Conservation (phyloP, 2,888 invertebrate genomes). For the Tridacna crocea region DNA sequence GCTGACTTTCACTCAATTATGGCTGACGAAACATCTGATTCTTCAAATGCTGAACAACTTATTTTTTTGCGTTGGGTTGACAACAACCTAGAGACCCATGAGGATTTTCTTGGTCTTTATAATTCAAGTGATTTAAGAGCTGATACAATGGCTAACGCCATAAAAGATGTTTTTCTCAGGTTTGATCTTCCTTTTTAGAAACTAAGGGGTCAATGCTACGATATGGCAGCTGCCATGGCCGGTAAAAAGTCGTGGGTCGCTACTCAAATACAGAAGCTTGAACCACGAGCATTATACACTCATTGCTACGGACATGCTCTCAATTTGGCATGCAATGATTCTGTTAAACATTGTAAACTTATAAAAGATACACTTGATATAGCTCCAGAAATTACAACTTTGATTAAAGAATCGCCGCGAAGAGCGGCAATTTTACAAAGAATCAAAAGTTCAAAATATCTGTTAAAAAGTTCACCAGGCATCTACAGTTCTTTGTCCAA, state of each 20-base stretch:
- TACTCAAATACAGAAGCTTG: background rate
- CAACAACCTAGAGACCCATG: background rate
- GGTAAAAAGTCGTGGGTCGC: too few relatives aligned
- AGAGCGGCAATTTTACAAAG: background rate
- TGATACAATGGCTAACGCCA: background rate
- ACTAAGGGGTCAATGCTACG: conserved; percentile 60
- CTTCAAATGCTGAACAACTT: background rate
- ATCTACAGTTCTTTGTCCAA: conserved; percentile 37
- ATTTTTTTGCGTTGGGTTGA: background rate
- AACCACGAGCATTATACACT: background rate
- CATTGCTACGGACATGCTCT: conserved; percentile 7
- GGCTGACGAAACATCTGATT: conserved; percentile 4
- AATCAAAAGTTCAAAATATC: background rate
- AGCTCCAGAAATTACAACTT: background rate
- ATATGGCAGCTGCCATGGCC: too few relatives aligned
- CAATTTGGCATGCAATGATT: background rate
- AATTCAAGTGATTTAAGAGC: background rate
- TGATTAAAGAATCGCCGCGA: conserved; percentile 1
- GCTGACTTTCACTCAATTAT: background rate
- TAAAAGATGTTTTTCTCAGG: background rate
- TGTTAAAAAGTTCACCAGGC: background rate
- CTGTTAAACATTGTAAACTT: background rate
- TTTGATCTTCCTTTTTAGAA: background rate
- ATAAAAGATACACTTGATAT: background rate
- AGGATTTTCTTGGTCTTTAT: background rate